Base-by-base conservation (phyloP, 2,113 vertebrate species). In the Argyrosomus japonicus region DNA sequence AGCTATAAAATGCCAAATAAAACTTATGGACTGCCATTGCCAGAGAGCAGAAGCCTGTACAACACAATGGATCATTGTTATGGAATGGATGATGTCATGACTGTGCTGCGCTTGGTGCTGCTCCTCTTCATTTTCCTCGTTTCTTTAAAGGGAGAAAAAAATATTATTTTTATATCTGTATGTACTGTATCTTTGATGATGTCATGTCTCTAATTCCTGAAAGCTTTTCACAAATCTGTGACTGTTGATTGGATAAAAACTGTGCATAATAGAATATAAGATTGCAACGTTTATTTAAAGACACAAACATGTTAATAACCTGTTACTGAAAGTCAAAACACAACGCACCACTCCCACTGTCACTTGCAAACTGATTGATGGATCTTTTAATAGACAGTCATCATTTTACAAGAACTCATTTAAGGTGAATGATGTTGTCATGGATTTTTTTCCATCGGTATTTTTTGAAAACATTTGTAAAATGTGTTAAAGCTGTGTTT, bases 1-100 rank as follows among this genome's bases (percentile, higher is more conserved):
- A 65, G 93, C 91, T 85, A 94, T 96, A 94, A 96, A 95, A 95
- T 94, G 94, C 87, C 92, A 95, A 95, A 95, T 95, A 91, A 95
- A 95, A 95, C 90, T 92, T 93, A 95, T 92, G 91, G 91, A 91
- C 84, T 75, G 88, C 92, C 88, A 91, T 91, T 89, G 92, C 89
- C 89, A 86, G 90, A 92, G 91, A 89, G 92, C 91, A 89, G 88
- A 84, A 92, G 92, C 89, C 93, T 82, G 68, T 72, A 79, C 81
- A 90, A 84, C 88, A 93, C 92, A 95, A 94, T 95, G 92, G 91
- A 95, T 96, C 94, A 95, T 94, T 94, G 94, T 95, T 92, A 94
- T 93, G 91, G 94, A 94, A 93, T 71, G 81, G 87, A 79, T 96
- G 95, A 96, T 91, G 94, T 96, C 95, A 96, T 93, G 50, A 68